Conservation (phyloP, 2,888 invertebrate species). For the Microplitis manilae region DNA sequence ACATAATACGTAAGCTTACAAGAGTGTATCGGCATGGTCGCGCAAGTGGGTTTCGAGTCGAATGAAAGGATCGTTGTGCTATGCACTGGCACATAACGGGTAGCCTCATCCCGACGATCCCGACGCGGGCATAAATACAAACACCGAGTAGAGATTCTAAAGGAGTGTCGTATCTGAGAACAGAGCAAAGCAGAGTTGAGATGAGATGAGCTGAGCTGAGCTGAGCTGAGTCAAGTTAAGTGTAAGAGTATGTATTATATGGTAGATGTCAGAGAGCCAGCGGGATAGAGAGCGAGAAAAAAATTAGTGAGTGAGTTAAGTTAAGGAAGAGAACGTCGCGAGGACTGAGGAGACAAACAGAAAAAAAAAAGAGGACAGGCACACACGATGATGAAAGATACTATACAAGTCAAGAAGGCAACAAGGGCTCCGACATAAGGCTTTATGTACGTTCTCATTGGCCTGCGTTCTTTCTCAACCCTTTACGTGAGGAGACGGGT, state of each 20-base stretch:
- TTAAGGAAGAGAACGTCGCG: constrained; percentile 23
- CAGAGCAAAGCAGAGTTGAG: constrained; percentile 2
- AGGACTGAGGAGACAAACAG: constrained; percentile 1
- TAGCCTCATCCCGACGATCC: constrained; percentile 43
- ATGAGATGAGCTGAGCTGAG: not conserved
- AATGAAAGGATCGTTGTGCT: constrained; percentile 63
- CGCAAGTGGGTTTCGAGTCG: constrained; percentile 57
- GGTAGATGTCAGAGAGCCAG: not conserved
- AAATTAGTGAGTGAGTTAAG: constrained; percentile 7
- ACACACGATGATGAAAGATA: constrained; percentile 53
- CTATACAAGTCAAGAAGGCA: constrained; percentile 17
- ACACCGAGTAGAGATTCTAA: constrained; percentile 16
- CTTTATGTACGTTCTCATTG: constrained; percentile 12
- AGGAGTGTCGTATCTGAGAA: constrained; percentile 1
- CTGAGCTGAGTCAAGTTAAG: not conserved
- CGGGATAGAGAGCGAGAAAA: constrained; percentile 3
- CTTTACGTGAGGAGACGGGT: constrained; percentile 59
- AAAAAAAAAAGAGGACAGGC: constrained; percentile 5
- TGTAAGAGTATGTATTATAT: too few relatives aligned
- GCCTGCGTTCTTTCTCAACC: constrained; percentile 64
- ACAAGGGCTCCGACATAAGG: constrained; percentile 27
- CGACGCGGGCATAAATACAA: constrained; percentile 27
- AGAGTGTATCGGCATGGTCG: constrained; percentile 43
- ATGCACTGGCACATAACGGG: constrained; percentile 48
- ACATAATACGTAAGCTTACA: constrained; percentile 8